These are phyloP conservation scores for Drosophila quadrilineata DNA, from an alignment of 1,140 invertebrate genomes.

Conservation along the genomic window DNA sequence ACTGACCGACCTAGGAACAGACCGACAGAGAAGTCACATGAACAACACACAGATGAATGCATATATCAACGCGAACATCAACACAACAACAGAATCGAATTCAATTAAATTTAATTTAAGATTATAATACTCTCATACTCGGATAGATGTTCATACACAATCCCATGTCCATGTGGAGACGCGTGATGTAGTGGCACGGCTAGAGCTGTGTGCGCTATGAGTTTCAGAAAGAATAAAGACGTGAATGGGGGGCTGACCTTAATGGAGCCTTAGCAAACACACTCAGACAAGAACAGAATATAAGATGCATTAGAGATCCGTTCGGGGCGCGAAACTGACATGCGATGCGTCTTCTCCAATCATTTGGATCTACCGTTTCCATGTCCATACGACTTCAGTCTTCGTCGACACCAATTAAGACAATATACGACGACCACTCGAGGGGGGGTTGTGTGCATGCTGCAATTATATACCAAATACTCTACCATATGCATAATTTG, in stretches of 20 bases:
- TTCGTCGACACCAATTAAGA: conserved; percentile 57
- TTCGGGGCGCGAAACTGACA: conserved; percentile 33
- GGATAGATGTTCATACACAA: conserved; percentile 1
- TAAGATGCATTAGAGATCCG: conserved; percentile 30
- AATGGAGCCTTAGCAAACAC: conserved; percentile 50
- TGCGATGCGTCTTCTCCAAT: conserved; percentile 27
- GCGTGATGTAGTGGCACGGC: conserved; percentile 31
- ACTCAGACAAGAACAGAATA: conserved; percentile 16
- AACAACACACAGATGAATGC: conserved; percentile 10
- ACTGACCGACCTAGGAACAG: conserved; percentile 43
- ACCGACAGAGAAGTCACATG: conserved; percentile 9
- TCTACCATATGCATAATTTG: conserved; percentile 64
- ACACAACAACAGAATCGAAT: conserved; percentile 61
- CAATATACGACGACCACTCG: conserved; percentile 33
- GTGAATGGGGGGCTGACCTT: conserved; percentile 69
- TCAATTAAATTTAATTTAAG: conserved; percentile 81
- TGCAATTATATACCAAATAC: conserved; percentile 62
- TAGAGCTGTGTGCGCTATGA: conserved; percentile 14
- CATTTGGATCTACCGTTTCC: background rate
- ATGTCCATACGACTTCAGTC: background rate
- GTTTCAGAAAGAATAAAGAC: conserved; percentile 18
- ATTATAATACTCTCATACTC: conserved; percentile 67
- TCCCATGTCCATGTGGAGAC: conserved; percentile 32
- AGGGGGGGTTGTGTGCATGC: conserved; percentile 45
- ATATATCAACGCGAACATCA: conserved; percentile 31